Percentiles rank a stretch among this genome's conserved stretches.
phyloP scores from a whole-genome alignment of 2,113 vertebrate species.

The Lycaon pictus region DNA sequence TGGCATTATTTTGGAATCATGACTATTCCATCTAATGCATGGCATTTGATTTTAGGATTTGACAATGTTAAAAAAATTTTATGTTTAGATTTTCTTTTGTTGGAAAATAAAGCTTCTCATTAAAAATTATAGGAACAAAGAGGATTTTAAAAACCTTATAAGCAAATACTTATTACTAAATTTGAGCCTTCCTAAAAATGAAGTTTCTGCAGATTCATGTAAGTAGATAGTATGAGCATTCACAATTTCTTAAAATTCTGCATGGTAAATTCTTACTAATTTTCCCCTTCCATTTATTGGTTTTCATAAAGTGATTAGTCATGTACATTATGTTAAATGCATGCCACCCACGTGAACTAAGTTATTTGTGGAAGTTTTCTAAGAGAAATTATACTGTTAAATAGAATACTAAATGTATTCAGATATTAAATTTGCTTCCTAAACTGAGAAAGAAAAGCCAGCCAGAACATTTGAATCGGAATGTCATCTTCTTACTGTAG shows the following conservation, averaged over 20 bases:
- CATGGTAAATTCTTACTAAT: neutral
- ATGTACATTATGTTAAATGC: neutral
- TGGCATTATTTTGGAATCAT: conserved; percentile 13
- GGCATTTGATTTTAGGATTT: conserved; percentile 22
- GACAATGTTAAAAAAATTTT: neutral
- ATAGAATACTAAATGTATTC: neutral
- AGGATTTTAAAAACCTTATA: neutral
- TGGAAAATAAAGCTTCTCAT: neutral
- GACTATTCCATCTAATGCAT: neutral
- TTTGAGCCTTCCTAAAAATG: neutral
- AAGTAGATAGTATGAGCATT: neutral
- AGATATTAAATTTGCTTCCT: conserved; percentile 14
- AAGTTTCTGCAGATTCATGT: neutral
- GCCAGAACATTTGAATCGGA: neutral
- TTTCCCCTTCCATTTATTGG: neutral
- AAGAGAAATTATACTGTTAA: conserved; percentile 41
- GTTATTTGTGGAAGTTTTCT: conserved; percentile 55
- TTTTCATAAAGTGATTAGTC: neutral
- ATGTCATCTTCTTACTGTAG: neutral
- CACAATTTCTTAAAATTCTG: neutral
- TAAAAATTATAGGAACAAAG: neutral
- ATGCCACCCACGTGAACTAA: neutral
- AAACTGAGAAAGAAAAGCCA: neutral
- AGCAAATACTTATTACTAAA: neutral
- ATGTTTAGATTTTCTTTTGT: neutral